phyloP scores from a whole-genome alignment of 1,140 invertebrate genomes.

The Marisa cornuarietis region DNA sequence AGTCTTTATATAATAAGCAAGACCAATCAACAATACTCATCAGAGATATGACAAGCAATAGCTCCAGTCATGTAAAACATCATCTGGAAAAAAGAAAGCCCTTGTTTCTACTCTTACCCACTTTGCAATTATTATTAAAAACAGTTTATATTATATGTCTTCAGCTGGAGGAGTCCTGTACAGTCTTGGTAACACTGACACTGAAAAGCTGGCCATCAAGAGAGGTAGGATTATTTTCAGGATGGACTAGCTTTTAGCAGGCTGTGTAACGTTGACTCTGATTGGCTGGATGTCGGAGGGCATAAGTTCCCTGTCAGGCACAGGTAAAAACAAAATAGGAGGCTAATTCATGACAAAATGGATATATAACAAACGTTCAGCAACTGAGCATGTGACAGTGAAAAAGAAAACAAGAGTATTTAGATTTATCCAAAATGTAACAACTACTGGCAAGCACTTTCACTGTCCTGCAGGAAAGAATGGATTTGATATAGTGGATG shows the following conservation, averaged over 20 bases:
- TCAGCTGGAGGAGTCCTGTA: background rate
- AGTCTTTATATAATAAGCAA: too few species aligned
- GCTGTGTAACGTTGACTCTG: constrained; percentile 19
- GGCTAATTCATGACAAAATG: background rate
- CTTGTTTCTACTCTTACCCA: too few species aligned
- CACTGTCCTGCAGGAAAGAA: background rate
- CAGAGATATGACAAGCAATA: too few species aligned
- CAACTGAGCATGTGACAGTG: background rate
- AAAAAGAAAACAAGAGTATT: too few species aligned
- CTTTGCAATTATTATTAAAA: background rate
- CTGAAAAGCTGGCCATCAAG: background rate
- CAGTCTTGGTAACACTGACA: background rate
- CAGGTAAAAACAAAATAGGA: constrained; percentile 3
- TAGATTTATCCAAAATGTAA: too few species aligned
- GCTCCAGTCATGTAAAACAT: too few species aligned
- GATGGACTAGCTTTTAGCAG: constrained; percentile 19
- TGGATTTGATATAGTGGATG: background rate
- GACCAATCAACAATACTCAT: too few species aligned
- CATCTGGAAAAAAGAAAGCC: too few species aligned
- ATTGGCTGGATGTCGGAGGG: constrained; percentile 34
- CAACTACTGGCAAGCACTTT: background rate
- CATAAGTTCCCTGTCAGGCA: constrained; percentile 30
- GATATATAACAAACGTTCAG: background rate
- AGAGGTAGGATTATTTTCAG: background rate
- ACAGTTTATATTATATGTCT: background rate